Conservation (phyloP, 1,140 invertebrate species). For the Brachionus calyciflorus region DNA sequence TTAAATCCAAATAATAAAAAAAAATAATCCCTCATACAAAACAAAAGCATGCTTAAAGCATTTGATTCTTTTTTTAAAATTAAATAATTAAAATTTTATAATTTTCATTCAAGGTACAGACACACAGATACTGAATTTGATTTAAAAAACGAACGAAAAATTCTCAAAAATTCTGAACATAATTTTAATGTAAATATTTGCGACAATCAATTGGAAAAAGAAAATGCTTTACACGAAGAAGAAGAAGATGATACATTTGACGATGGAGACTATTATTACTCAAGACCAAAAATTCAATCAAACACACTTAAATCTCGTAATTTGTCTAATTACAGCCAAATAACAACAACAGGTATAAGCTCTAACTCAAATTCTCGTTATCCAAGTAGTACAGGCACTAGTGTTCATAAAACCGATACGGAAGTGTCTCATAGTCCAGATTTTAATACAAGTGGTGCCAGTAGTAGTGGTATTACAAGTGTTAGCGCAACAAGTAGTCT, state of each 20-base stretch:
- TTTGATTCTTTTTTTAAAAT: background rate
- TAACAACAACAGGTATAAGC: conserved; percentile 11
- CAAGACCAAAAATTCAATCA: conserved; percentile 13
- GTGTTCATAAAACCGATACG: background rate
- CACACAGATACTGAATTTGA: conserved; percentile 10
- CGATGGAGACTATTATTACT: conserved; percentile 35
- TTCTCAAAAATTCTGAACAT: background rate
- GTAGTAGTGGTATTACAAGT: conserved; percentile 29
- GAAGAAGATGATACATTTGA: conserved; percentile 19
- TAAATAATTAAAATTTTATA: background rate
- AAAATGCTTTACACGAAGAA: background rate
- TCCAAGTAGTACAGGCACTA: background rate
- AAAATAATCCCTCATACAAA: too few species aligned
- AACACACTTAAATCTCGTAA: conserved; percentile 1
- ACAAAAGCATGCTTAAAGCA: background rate
- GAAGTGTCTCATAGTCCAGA: conserved; percentile 12
- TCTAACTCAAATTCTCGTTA: background rate
- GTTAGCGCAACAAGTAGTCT: conserved; percentile 15
- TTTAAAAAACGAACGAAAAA: conserved; percentile 19
- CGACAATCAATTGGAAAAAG: background rate
- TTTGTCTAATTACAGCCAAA: conserved; percentile 6
- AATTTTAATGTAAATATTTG: conserved; percentile 27
- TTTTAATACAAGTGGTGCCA: conserved; percentile 31
- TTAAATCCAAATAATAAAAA: too few species aligned
- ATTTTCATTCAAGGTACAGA: background rate